Conservation (phyloP, 2,113 vertebrate species). For the Clupea harengus region DNA sequence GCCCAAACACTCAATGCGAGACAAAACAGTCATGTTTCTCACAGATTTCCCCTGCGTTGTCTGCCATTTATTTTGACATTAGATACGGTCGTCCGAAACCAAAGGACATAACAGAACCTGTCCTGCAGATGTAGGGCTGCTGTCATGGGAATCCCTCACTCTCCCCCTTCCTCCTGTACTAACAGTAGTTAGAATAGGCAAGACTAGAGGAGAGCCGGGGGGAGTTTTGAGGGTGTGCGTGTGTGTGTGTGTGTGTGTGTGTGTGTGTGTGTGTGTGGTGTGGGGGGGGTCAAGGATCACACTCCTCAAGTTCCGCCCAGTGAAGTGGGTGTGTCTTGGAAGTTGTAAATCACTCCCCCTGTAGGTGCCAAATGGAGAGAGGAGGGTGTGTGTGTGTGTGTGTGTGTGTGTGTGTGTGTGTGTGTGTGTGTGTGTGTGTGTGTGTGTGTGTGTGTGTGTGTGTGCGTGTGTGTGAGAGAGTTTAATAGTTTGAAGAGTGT, state of each 20-base stretch:
- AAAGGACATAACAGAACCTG: not conserved
- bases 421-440: too few relatives aligned
- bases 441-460: too few relatives aligned
- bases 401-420: not conserved
- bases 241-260: not conserved
- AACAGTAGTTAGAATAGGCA: not conserved
- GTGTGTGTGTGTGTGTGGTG: slow-evolving; percentile 21
- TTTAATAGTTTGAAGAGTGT: not conserved
- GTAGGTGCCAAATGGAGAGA: slow-evolving; percentile 48
- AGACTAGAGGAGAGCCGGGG: not conserved
- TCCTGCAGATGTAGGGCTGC: not conserved
- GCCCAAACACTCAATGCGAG: not conserved
- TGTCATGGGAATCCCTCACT: not conserved
- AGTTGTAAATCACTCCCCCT: slow-evolving; percentile 67
- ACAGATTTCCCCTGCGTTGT: not conserved
- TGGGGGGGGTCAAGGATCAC: slow-evolving; percentile 41
- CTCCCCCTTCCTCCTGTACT: not conserved
- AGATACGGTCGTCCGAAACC: not conserved
- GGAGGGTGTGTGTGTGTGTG: slow-evolving; percentile 13
- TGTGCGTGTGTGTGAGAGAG: too few relatives aligned
- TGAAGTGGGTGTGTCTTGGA: slow-evolving; percentile 70
- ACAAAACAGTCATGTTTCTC: not conserved
- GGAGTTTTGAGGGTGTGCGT: not conserved
- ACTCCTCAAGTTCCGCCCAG: slow-evolving; percentile 55
- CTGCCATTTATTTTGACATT: not conserved